Evolutionary conservation across 2,113 vertebrate genomes (phyloP), one percentile per base, ranked within the genome.

Genomic region (Herpetotheres cachinnans): DNA sequence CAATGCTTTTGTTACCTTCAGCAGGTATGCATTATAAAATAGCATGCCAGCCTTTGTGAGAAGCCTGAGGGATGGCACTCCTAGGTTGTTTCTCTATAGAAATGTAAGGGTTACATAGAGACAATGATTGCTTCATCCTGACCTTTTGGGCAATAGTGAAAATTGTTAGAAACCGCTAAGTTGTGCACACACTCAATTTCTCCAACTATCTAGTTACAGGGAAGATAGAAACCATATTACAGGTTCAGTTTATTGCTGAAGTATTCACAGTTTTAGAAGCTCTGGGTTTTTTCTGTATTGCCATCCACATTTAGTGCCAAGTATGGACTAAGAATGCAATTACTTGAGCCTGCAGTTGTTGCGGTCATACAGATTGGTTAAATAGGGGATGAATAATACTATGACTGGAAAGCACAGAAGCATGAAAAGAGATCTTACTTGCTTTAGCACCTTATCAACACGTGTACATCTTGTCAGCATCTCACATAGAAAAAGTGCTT

Each of bases 381-480:
- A 58, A 20, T 0, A 15, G 13, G 9, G 44, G 8, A 1, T 49
- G 62, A 63, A 22, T 71, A 52, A 47, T 26, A 10, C 32, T 49
- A 7, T 50, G 52, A 6, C 24, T 79, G 26, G 29, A 79, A 82
- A 73, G 15, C 34, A 65, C 11, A 71, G 56, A 63, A 67, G 21
- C 34, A 54, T 54, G 16, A 44, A 42, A 26, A 69, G 54, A 44
- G 42, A n/a, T 47, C 34, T 50, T 70, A 29, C 26, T 52, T 52
- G 11, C 59, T 82, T 58, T 49, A 82, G 36, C 20, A 54, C 14
- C 34, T 11, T 70, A 42, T 19, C 40, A 46, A 20, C 26, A 56
- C 0, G 0, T 18, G 30, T 72, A 25, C 27, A 7, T 55, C 24
- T 54, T 69, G 25, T 40, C 61, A 59, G 0, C 29, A 21, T 62